Conservation (phyloP, 2,113 vertebrate genomes). For the Plotosus lineatus region DNA sequence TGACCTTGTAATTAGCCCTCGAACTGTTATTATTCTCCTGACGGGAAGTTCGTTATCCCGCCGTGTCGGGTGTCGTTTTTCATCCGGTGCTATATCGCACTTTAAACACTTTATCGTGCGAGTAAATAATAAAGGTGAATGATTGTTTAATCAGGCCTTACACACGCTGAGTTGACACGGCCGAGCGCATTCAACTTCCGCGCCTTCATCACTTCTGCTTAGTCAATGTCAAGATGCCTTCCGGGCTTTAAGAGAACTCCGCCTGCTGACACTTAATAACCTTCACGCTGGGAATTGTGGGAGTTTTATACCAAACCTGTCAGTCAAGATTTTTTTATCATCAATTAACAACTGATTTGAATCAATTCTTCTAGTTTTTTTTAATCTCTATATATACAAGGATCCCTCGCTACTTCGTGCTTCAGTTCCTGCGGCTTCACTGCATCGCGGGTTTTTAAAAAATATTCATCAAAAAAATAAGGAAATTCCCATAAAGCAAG, state of each 20-base stretch:
- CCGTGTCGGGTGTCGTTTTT: background rate
- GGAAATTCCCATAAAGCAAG: too few relatives aligned
- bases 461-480: too few relatives aligned
- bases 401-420: too few relatives aligned
- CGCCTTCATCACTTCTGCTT: slow-evolving; percentile 42
- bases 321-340: too few relatives aligned
- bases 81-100: slow-evolving; percentile 10
- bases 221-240: slow-evolving; percentile 33
- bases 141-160: slow-evolving; percentile 46
- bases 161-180: slow-evolving; percentile 29
- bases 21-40: background rate
- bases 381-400: too few relatives aligned
- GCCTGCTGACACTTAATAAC: background rate
- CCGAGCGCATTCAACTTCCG: slow-evolving; percentile 14
- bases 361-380: too few relatives aligned
- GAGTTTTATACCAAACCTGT: background rate
- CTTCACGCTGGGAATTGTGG: background rate
- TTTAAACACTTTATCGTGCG: slow-evolving; percentile 27
- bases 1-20: background rate
- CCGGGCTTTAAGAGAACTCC: background rate
- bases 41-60: background rate
- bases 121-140: slow-evolving; percentile 49
- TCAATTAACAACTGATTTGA: too few relatives aligned
- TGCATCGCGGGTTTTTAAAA: too few relatives aligned
- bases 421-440: too few relatives aligned